These are phyloP conservation scores for Diachasma alloeum DNA, from an alignment of 1,140 invertebrate species.

Conservation along the genomic window DNA sequence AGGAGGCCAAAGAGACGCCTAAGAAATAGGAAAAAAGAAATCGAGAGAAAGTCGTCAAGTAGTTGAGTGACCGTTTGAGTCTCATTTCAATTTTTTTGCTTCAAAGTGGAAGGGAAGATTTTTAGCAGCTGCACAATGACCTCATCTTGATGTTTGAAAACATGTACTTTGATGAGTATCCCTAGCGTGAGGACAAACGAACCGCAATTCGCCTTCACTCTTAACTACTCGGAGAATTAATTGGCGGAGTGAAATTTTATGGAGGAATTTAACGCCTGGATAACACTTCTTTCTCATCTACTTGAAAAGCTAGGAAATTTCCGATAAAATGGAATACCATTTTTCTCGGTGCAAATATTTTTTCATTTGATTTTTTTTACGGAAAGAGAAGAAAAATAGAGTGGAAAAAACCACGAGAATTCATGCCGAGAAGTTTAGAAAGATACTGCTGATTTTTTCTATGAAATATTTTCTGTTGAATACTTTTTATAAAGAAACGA, in stretches of 20 bases:
- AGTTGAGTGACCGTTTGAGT: constrained; percentile 44
- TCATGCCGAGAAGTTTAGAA: too few species aligned
- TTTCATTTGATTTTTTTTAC: too few species aligned
- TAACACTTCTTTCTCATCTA: neutral
- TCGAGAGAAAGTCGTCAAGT: constrained; percentile 13
- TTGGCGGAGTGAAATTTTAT: constrained; percentile 11
- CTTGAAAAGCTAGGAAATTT: neutral
- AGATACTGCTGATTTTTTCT: too few species aligned
- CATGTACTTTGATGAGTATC: neutral
- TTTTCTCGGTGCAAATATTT: too few species aligned
- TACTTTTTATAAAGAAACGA: too few species aligned
- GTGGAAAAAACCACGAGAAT: too few species aligned
- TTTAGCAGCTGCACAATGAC: neutral
- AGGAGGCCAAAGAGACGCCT: neutral
- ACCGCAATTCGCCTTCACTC: neutral
- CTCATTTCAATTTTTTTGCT: neutral
- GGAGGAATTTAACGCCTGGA: neutral
- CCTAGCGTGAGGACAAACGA: neutral
- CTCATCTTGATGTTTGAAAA: neutral
- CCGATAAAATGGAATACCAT: too few species aligned
- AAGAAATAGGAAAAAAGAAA: constrained; percentile 12
- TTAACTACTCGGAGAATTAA: constrained; percentile 5
- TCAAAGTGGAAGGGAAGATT: neutral
- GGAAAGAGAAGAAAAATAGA: too few species aligned
- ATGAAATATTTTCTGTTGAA: too few species aligned